A percentile compares a stretch with the other conserved stretches of the same genome.
Evolutionary conservation across 2,113 vertebrate species (phyloP).

Genomic region (Ailurus styani): DNA sequence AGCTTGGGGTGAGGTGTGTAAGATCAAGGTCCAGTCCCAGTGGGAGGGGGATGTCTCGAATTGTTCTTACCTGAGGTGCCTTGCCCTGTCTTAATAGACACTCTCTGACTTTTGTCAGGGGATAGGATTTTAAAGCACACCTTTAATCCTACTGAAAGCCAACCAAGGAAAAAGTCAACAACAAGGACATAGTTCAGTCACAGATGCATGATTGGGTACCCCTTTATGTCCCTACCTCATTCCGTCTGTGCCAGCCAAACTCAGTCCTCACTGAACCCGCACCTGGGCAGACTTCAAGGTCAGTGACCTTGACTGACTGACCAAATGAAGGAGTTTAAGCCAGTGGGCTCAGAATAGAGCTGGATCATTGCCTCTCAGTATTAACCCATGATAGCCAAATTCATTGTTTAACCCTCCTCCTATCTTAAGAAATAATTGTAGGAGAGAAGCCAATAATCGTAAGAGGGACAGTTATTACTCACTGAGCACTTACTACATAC

Average conservation of each 20-base stretch:
- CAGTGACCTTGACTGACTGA: neutral
- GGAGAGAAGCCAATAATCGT: neutral
- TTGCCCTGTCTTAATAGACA: neutral
- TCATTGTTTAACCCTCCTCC: neutral
- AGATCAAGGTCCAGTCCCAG: neutral
- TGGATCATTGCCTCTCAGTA: neutral
- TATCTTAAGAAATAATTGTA: neutral
- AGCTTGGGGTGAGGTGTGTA: neutral
- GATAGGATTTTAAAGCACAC: neutral
- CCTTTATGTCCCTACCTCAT: neutral
- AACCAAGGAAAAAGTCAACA: neutral
- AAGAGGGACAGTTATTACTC: neutral
- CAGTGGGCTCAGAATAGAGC: neutral
- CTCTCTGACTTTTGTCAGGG: neutral
- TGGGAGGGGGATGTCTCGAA: no score
- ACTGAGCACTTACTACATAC: neutral
- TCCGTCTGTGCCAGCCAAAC: neutral
- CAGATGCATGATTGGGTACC: neutral
- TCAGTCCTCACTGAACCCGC: neutral
- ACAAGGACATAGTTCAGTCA: neutral
- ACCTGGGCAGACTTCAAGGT: neutral
- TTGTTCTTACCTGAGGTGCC: neutral
- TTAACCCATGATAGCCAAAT: neutral
- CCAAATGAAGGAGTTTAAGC: neutral
- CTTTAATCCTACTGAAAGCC: neutral